These are phyloP conservation scores for Ormyrus thymus DNA, from an alignment of 2,888 invertebrate species.

Conservation along the genomic window DNA sequence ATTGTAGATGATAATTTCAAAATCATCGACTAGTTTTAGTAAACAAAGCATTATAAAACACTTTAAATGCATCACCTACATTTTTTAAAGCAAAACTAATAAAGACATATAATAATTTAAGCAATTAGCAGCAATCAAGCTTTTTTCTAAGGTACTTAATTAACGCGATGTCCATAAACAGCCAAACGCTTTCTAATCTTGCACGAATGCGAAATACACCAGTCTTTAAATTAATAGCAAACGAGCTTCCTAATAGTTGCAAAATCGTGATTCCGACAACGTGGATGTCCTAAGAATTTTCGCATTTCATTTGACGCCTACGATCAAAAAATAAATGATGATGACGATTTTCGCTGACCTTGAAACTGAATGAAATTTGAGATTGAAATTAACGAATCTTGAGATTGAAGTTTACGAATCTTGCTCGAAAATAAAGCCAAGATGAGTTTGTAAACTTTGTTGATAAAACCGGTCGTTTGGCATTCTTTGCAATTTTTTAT, in stretches of 20 bases:
- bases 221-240: background rate
- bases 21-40: too few relatives aligned
- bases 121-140: background rate
- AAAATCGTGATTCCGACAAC: background rate
- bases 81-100: background rate
- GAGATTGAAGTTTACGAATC: background rate
- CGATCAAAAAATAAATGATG: too few relatives aligned
- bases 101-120: background rate
- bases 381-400: too few relatives aligned
- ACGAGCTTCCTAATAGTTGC: background rate
- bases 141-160: background rate
- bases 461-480: too few relatives aligned
- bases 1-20: too few relatives aligned
- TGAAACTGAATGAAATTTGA: too few relatives aligned
- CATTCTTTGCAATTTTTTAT: too few relatives aligned
- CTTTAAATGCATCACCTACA: background rate
- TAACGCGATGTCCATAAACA: background rate
- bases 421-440: background rate
- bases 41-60: too few relatives aligned
- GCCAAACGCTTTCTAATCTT: background rate
- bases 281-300: slow-evolving; percentile 6
- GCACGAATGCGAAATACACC: background rate
- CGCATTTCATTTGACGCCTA: background rate
- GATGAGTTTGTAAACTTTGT: too few relatives aligned
- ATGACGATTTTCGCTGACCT: too few relatives aligned